phyloP scores from a whole-genome alignment of 2,797 vertebrate species.

The Syngnathus acus region DNA sequence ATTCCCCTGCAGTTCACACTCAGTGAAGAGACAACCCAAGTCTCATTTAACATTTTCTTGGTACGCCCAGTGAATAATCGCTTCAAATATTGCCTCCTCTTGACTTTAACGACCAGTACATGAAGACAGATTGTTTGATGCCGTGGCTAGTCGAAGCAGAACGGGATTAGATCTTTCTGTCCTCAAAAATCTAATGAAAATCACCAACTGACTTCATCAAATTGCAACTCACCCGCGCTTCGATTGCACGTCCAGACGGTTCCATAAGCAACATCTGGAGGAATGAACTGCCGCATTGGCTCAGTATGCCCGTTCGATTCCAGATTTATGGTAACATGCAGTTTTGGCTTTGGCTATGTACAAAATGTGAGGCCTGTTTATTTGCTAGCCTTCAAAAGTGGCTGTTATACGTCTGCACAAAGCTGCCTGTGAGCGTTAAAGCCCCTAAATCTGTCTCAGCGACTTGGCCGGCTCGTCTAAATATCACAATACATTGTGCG shows the following conservation, averaged over 20 bases:
- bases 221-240: slow-evolving; percentile 31
- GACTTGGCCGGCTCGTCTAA: slow-evolving; percentile 10
- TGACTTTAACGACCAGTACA: neutral
- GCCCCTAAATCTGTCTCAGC: slow-evolving; percentile 6
- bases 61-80: neutral
- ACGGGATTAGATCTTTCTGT: slow-evolving; percentile 12
- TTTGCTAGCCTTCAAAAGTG: slow-evolving; percentile 47
- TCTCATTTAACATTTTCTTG: neutral
- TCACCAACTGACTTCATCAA: slow-evolving; percentile 46
- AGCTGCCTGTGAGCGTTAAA: slow-evolving; percentile 17
- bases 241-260: slow-evolving; percentile 51
- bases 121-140: neutral
- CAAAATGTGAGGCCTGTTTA: slow-evolving; percentile 51
- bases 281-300: slow-evolving; percentile 43
- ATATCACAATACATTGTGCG: slow-evolving; percentile 39
- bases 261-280: slow-evolving; percentile 56
- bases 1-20: neutral
- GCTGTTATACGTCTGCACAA: slow-evolving; percentile 25
- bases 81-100: slow-evolving; percentile 1
- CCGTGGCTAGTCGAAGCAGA: slow-evolving; percentile 3
- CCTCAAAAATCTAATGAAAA: slow-evolving; percentile 13
- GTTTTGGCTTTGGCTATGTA: slow-evolving; percentile 34
- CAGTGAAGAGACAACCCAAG: neutral
- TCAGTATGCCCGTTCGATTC: slow-evolving; percentile 40
- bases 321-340: slow-evolving; percentile 63